Percentiles rank a stretch among this genome's conserved stretches.
These are phyloP conservation scores for Agrilus cyanescens DNA, from an alignment of 2,888 invertebrate genomes.

Conservation along the genomic window DNA sequence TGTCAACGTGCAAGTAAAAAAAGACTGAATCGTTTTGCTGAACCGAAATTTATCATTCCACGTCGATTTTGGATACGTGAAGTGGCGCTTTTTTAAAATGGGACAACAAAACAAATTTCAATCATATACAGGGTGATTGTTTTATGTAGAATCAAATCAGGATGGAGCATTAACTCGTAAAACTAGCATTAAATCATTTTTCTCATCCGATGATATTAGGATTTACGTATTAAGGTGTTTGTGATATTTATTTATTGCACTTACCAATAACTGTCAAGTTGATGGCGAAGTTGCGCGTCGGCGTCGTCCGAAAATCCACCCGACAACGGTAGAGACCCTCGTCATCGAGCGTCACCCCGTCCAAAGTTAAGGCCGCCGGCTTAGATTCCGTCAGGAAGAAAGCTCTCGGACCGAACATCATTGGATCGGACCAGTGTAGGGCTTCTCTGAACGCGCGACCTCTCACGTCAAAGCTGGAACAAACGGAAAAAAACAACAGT, in stretches of 20 bases:
- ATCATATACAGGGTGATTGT: too few species aligned
- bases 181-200: too few species aligned
- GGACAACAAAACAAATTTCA: too few species aligned
- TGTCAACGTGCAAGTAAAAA: too few species aligned
- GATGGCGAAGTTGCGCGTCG: slow-evolving; percentile 79
- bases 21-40: too few species aligned
- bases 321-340: slow-evolving; percentile 80
- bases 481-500: slow-evolving; percentile 12
- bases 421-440: slow-evolving; percentile 71
- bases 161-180: too few species aligned
- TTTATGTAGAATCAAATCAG: too few species aligned
- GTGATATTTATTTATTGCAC: slow-evolving; percentile 25
- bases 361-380: slow-evolving; percentile 71
- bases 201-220: too few species aligned
- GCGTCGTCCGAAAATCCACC: slow-evolving; percentile 81
- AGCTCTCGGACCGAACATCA: slow-evolving; percentile 73
- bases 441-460: slow-evolving; percentile 73
- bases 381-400: slow-evolving; percentile 72
- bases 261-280: slow-evolving; percentile 84
- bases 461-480: slow-evolving; percentile 72
- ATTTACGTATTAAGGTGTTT: too few species aligned
- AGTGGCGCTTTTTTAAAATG: too few species aligned
- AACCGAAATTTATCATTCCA: too few species aligned
- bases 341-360: slow-evolving; percentile 74
- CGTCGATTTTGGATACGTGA: too few species aligned